These are phyloP conservation scores for Muscicapa striata DNA, from an alignment of 2,797 vertebrate genomes.

Conservation along the genomic window DNA sequence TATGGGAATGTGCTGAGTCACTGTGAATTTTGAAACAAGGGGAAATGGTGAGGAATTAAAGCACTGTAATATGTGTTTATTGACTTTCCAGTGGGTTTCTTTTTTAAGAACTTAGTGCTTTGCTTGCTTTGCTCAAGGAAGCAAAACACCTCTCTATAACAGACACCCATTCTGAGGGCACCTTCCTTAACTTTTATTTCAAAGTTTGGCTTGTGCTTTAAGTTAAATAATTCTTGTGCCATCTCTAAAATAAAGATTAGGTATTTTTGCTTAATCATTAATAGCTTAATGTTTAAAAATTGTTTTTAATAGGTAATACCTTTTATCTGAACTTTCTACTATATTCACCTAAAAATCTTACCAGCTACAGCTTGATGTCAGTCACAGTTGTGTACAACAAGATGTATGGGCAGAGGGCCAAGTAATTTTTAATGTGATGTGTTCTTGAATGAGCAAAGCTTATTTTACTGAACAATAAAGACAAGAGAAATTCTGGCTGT, in stretches of 20 bases:
- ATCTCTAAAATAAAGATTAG: not conserved
- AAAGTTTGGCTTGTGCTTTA: not conserved
- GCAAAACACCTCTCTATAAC: not conserved
- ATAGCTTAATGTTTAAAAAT: not conserved
- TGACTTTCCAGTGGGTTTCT: not conserved
- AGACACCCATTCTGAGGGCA: not conserved
- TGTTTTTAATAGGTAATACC: not conserved
- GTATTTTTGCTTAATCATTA: too few species aligned
- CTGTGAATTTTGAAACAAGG: not conserved
- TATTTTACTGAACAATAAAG: not conserved
- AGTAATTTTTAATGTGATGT: not conserved
- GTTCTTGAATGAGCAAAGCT: not conserved
- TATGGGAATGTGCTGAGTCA: not conserved
- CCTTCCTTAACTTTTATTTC: not conserved
- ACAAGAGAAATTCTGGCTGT: not conserved
- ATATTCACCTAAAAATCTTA: not conserved
- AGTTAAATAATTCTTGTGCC: not conserved
- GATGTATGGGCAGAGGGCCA: not conserved
- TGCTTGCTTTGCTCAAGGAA: not conserved
- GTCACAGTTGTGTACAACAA: not conserved
- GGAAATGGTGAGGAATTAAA: not conserved
- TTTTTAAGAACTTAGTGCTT: not conserved
- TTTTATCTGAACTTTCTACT: not conserved
- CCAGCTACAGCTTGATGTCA: not conserved
- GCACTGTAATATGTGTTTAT: not conserved